A percentile compares a stretch with the other conserved stretches of the same genome.
These are phyloP conservation scores for Leptinotarsa rubiginosa DNA, from an alignment of 2,888 invertebrate species.

Conservation along the genomic window DNA sequence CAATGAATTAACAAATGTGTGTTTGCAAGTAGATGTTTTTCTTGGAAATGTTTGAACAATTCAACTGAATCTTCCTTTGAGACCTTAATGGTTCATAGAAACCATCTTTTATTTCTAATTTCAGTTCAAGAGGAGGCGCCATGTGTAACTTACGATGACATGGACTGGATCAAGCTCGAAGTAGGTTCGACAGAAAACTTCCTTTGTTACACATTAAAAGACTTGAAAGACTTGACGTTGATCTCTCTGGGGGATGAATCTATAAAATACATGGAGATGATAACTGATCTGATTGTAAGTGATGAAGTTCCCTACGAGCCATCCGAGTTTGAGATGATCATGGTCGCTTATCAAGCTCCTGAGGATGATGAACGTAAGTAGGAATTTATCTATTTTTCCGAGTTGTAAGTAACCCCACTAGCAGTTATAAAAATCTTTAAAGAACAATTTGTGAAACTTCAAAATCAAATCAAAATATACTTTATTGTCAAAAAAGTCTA, in stretches of 20 bases:
- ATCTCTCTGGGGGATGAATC: slow-evolving; percentile 36
- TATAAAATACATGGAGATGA: slow-evolving; percentile 35
- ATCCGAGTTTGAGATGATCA: slow-evolving; percentile 51
- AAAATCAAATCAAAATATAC: too few relatives aligned
- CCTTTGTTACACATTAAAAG: slow-evolving; percentile 41
- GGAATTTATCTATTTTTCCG: not conserved
- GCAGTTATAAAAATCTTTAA: not conserved
- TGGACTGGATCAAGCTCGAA: slow-evolving; percentile 41
- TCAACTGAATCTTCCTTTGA: too few relatives aligned
- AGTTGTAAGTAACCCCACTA: not conserved
- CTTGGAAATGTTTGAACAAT: too few relatives aligned
- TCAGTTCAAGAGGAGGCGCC: too few relatives aligned
- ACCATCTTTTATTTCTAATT: too few relatives aligned
- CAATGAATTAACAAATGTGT: too few relatives aligned
- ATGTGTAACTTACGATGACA: slow-evolving; percentile 37
- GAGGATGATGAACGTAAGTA: slow-evolving; percentile 45
- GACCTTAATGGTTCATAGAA: too few relatives aligned
- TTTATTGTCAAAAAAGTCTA: too few relatives aligned
- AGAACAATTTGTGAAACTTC: not conserved
- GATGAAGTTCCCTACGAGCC: slow-evolving; percentile 51
- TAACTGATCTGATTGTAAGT: slow-evolving; percentile 32
- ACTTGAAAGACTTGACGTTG: slow-evolving; percentile 43
- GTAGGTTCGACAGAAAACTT: slow-evolving; percentile 40
- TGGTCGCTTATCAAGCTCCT: slow-evolving; percentile 51
- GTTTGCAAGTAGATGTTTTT: too few relatives aligned